These are phyloP conservation scores for Euzetes globulus DNA, from an alignment of 2,888 invertebrate genomes.

Conservation along the genomic window DNA sequence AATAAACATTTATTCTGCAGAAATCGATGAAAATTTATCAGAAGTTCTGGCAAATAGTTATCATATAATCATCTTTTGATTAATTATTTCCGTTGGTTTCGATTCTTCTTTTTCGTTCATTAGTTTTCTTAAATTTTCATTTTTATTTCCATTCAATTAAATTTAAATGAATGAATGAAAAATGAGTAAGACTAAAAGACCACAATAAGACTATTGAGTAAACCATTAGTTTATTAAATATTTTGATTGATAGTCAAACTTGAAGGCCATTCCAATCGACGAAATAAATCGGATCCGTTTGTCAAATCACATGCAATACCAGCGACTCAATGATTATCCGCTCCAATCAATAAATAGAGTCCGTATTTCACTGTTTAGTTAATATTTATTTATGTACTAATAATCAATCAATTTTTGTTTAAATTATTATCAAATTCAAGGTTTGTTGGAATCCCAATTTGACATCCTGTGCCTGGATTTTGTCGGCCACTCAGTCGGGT, in stretches of 20 bases:
- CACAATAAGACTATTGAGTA: neutral
- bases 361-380: neutral
- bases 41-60: neutral
- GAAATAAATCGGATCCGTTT: slow-evolving; percentile 19
- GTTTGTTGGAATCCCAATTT: slow-evolving; percentile 52
- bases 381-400: neutral
- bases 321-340: slow-evolving; percentile 48
- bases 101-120: neutral
- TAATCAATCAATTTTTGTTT: slow-evolving; percentile 13
- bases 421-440: slow-evolving; percentile 29
- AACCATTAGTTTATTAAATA: neutral
- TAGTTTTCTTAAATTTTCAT: neutral
- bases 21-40: neutral
- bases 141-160: neutral
- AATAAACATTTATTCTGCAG: neutral
- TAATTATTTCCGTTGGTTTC: neutral
- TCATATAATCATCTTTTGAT: neutral
- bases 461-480: slow-evolving; percentile 50
- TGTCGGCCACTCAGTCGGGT: slow-evolving; percentile 50
- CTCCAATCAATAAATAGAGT: slow-evolving; percentile 48
- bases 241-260: slow-evolving; percentile 11
- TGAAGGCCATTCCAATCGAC: slow-evolving; percentile 18
- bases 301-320: slow-evolving; percentile 40
- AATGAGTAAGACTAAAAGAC: neutral
- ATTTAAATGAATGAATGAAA: neutral